Evolutionary conservation across 2,797 vertebrate species (phyloP).

Genomic region (Coluber constrictor): DNA sequence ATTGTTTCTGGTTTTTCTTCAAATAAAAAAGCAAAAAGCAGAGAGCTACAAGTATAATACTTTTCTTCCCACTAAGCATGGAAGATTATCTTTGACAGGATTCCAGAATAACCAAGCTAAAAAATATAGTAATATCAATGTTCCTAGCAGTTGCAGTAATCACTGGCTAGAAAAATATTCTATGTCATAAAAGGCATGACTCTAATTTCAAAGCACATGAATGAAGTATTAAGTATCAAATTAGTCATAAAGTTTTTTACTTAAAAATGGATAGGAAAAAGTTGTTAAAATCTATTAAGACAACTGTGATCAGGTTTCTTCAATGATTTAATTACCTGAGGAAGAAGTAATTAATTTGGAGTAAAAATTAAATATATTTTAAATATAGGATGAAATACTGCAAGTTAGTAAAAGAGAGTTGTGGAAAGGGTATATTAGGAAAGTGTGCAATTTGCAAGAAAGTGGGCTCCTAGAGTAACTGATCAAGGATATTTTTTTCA

Average conservation of each 20-base stretch:
- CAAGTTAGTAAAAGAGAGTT: neutral
- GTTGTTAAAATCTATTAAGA: slow-evolving; percentile 78
- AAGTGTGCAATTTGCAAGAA: neutral
- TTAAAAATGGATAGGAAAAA: slow-evolving; percentile 71
- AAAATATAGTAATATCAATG: slow-evolving; percentile 69
- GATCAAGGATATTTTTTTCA: neutral
- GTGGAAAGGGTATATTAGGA: neutral
- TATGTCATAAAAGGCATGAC: slow-evolving; percentile 63
- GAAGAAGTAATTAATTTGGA: neutral
- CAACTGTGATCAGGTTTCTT: slow-evolving; percentile 66
- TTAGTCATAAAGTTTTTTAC: slow-evolving; percentile 74
- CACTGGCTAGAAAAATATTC: slow-evolving; percentile 71
- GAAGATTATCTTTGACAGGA: slow-evolving; percentile 70
- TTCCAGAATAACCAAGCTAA: slow-evolving; percentile 66
- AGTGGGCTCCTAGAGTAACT: neutral
- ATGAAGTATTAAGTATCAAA: slow-evolving; percentile 69
- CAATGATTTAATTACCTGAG: slow-evolving; percentile 52
- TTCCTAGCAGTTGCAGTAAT: slow-evolving; percentile 62
- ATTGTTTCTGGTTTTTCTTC: slow-evolving; percentile 4
- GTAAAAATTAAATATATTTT: neutral
- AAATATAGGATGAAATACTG: neutral
- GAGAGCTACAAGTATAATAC: slow-evolving; percentile 41
- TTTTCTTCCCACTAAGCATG: neutral
- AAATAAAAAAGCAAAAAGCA: neutral
- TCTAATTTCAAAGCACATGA: slow-evolving; percentile 68